Conservation (phyloP, 2,113 vertebrate species). For the Sitta europaea region DNA sequence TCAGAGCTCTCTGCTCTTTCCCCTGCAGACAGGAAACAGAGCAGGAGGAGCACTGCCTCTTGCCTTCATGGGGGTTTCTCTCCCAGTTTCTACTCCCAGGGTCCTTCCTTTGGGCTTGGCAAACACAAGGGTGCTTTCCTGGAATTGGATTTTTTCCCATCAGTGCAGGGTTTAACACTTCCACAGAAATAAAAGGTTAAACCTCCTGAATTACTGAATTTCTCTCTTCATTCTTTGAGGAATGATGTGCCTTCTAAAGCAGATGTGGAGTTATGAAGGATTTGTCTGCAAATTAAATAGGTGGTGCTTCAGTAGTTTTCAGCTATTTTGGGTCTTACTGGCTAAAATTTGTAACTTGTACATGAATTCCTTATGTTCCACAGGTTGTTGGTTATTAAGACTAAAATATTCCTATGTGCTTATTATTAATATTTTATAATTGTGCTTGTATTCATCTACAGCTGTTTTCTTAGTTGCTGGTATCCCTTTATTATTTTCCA, state of each 20-base stretch:
- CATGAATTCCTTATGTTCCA: background rate
- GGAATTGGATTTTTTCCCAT: background rate
- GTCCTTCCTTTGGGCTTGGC: background rate
- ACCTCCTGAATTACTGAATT: background rate
- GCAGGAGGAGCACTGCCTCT: background rate
- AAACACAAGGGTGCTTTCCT: background rate
- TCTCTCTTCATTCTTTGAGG: background rate
- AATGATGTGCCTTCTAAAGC: background rate
- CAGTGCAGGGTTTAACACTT: background rate
- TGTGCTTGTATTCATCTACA: background rate
- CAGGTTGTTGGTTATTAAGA: background rate
- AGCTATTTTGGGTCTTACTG: background rate
- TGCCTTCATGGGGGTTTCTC: background rate
- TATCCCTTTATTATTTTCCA: background rate
- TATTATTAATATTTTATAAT: background rate
- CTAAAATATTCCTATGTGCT: background rate
- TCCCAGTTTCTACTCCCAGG: background rate
- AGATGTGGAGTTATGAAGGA: background rate
- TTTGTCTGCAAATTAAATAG: background rate
- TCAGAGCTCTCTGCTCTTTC: background rate
- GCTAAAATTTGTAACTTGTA: background rate
- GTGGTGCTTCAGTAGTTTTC: background rate
- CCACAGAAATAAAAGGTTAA: background rate
- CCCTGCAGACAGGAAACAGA: background rate
- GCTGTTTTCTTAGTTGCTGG: background rate